phyloP scores from a whole-genome alignment of 1,140 invertebrate genomes.

The Aphaenogaster rudis region DNA sequence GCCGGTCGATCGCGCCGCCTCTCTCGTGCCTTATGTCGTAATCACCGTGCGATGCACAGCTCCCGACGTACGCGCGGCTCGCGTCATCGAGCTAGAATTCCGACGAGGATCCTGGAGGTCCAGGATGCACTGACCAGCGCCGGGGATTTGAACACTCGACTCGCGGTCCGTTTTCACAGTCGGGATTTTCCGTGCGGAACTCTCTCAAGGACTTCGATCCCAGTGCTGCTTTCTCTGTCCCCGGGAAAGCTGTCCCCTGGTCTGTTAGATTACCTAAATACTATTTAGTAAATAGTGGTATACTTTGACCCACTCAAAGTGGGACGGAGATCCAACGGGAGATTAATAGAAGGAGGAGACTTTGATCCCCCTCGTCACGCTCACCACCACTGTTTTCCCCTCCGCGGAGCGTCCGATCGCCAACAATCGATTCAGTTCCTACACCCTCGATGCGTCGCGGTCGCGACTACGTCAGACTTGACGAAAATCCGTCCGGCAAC shows the following conservation, averaged over 20 bases:
- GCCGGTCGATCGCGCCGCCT: background rate
- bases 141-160: background rate
- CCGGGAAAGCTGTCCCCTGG: too few species aligned
- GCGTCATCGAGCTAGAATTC: background rate
- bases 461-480: background rate
- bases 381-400: background rate
- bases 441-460: background rate
- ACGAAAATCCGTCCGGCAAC: constrained; percentile 17
- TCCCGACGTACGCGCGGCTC: background rate
- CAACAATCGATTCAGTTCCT: background rate
- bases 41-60: background rate
- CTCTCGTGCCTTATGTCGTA: constrained; percentile 2
- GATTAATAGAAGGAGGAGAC: too few species aligned
- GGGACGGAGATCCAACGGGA: too few species aligned
- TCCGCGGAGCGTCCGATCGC: background rate
- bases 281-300: too few species aligned
- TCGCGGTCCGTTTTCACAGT: background rate
- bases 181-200: background rate
- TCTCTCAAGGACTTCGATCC: background rate
- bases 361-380: too few species aligned
- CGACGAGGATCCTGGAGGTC: background rate
- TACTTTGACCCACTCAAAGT: too few species aligned
- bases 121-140: background rate
- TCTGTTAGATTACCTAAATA: too few species aligned
- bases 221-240: too few species aligned